These are phyloP conservation scores for Gambusia holbrooki DNA, from an alignment of 2,113 vertebrate genomes.

Conservation along the genomic window DNA sequence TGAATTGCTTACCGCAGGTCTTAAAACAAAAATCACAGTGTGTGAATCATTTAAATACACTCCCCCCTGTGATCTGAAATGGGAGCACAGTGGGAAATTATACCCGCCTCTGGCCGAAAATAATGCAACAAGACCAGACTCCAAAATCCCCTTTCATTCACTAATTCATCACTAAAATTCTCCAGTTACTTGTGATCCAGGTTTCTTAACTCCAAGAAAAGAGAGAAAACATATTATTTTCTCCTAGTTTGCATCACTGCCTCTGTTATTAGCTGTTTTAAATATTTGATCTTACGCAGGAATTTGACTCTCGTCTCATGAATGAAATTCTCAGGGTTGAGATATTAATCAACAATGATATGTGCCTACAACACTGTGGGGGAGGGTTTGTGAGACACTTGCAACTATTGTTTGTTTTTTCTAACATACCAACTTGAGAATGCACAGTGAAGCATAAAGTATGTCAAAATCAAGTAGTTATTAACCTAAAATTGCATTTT, in stretches of 20 bases:
- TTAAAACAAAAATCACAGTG: neutral
- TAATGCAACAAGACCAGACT: neutral
- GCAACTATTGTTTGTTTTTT: neutral
- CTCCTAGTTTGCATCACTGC: neutral
- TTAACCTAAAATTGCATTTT: neutral
- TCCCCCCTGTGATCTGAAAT: neutral
- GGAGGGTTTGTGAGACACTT: neutral
- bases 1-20: conserved; percentile 3
- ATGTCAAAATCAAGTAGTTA: neutral
- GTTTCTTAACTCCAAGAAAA: neutral
- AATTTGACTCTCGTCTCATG: neutral
- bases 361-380: neutral
- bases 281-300: neutral
- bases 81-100: neutral
- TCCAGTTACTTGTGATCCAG: neutral
- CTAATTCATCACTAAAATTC: neutral
- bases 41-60: conserved; percentile 6
- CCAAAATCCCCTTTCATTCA: neutral
- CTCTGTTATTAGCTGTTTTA: neutral
- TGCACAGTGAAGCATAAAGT: neutral
- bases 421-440: neutral
- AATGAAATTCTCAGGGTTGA: neutral
- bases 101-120: neutral
- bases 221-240: neutral
- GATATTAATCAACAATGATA: neutral